A percentile compares a stretch with the other conserved stretches of the same genome.
Conservation (phyloP, 2,888 invertebrate species). For the Agrenia bidenticulata region DNA sequence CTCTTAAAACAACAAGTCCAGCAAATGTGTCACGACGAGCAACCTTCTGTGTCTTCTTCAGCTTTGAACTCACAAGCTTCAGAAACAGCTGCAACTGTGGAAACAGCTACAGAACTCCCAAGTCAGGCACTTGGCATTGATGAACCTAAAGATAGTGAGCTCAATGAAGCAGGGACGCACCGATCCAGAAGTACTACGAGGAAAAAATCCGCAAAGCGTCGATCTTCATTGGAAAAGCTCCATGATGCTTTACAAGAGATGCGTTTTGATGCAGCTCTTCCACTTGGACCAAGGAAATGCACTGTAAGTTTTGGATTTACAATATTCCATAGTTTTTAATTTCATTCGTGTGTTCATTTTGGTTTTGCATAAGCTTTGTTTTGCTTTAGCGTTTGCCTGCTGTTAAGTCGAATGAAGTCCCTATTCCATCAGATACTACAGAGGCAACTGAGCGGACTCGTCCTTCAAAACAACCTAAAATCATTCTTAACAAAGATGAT, state of each 20-base stretch:
- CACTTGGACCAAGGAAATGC: slow-evolving; percentile 46
- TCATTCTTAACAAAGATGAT: no score
- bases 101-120: background rate
- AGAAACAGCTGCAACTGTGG: background rate
- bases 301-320: slow-evolving; percentile 24
- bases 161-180: slow-evolving; percentile 14
- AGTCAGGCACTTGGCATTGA: background rate
- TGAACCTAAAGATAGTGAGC: slow-evolving; percentile 17
- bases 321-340: background rate
- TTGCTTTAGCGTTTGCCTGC: background rate
- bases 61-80: background rate
- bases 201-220: slow-evolving; percentile 35
- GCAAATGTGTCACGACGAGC: slow-evolving; percentile 1
- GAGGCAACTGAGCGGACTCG: background rate
- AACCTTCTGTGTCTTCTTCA: no score
- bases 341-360: no score
- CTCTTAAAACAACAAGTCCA: slow-evolving; percentile 27
- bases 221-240: slow-evolving; percentile 50
- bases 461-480: no score
- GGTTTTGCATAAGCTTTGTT: no score
- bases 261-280: slow-evolving; percentile 49
- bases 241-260: slow-evolving; percentile 52
- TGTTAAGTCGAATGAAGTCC: background rate
- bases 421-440: background rate
- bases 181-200: slow-evolving; percentile 27